Evolutionary conservation across 2,888 invertebrate species (phyloP).

Genomic region (Platerodrilus igneus): DNA sequence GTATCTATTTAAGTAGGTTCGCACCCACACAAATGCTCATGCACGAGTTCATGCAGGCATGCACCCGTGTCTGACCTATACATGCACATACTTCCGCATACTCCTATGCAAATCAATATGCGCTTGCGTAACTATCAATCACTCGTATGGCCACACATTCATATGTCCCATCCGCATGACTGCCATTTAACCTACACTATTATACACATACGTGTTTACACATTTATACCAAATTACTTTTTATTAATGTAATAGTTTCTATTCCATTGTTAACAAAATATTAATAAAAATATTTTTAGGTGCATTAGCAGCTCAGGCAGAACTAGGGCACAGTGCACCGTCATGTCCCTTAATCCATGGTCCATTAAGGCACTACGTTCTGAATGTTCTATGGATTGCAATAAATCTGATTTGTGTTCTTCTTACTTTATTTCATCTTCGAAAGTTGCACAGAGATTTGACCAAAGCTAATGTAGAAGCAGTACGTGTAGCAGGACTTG

Average conservation of each 20-base stretch:
- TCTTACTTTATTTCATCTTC: slow-evolving; percentile 77
- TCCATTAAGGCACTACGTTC: slow-evolving; percentile 83
- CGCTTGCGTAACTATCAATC: too few species aligned
- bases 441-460: slow-evolving; percentile 74
- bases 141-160: too few species aligned
- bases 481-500: slow-evolving; percentile 74
- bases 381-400: slow-evolving; percentile 86
- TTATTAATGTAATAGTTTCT: not conserved
- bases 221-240: too few species aligned
- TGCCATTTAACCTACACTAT: too few species aligned
- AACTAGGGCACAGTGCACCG: slow-evolving; percentile 70
- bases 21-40: too few species aligned
- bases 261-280: not conserved
- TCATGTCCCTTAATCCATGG: slow-evolving; percentile 84
- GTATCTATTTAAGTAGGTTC: too few species aligned
- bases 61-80: too few species aligned
- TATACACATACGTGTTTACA: too few species aligned
- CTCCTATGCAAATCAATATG: too few species aligned
- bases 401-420: slow-evolving; percentile 82
- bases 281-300: slow-evolving; percentile 49
- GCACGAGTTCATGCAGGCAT: too few species aligned
- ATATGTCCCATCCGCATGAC: too few species aligned
- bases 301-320: slow-evolving; percentile 75
- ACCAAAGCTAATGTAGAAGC: slow-evolving; percentile 82
- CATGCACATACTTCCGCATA: too few species aligned